These are phyloP conservation scores for Trichoplusia ni DNA, from an alignment of 1,140 invertebrate species.

Conservation along the genomic window DNA sequence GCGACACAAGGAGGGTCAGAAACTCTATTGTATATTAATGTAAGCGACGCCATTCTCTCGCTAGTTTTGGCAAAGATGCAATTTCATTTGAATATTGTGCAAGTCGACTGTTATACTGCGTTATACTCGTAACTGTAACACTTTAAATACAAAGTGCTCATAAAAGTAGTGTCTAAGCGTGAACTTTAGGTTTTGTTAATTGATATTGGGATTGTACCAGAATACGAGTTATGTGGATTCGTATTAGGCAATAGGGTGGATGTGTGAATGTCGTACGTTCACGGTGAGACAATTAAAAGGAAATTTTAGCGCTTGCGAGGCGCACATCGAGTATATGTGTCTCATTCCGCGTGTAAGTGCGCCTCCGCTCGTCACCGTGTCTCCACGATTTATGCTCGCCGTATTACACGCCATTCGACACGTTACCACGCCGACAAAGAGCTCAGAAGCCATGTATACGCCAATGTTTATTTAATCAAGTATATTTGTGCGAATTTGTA, in stretches of 20 bases:
- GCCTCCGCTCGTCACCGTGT: slow-evolving; percentile 63
- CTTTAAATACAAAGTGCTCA: slow-evolving; percentile 78
- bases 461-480: not conserved
- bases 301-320: slow-evolving; percentile 54
- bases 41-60: slow-evolving; percentile 71
- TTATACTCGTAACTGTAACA: slow-evolving; percentile 67
- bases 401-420: slow-evolving; percentile 80
- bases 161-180: slow-evolving; percentile 63
- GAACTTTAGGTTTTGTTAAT: slow-evolving; percentile 38
- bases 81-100: slow-evolving; percentile 81
- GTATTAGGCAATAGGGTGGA: slow-evolving; percentile 19
- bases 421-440: slow-evolving; percentile 55
- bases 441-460: slow-evolving; percentile 43
- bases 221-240: not conserved
- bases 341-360: slow-evolving; percentile 69
- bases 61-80: slow-evolving; percentile 81
- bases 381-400: slow-evolving; percentile 70
- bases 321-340: slow-evolving; percentile 55
- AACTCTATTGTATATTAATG: slow-evolving; percentile 79
- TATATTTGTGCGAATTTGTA: not conserved
- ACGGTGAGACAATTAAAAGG: slow-evolving; percentile 68
- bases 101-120: slow-evolving; percentile 72
- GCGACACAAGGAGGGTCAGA: slow-evolving; percentile 67
- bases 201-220: slow-evolving; percentile 38
- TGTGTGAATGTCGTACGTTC: slow-evolving; percentile 58